Base-by-base conservation (phyloP, 2,888 invertebrate genomes). In the Diogma glabrata region DNA sequence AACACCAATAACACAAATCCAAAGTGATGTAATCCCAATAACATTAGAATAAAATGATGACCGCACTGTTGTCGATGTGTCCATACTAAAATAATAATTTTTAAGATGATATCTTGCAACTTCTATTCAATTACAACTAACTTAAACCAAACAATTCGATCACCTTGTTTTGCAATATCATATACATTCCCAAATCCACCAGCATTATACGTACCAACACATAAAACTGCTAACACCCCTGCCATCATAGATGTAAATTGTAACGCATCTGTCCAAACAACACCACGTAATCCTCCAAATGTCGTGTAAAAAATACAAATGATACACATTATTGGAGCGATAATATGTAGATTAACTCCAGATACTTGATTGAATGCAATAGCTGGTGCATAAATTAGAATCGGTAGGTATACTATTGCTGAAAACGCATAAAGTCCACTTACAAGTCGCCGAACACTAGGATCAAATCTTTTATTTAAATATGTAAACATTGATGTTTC, bases 241-340 rank as follows among this genome's bases (percentile, higher is more conserved):
- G 75, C 73, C n/a, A 73, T 60, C 52, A 75, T 76, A 0, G 81
- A 74, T 8, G 75, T 65, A 45, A 80, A 76, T 52, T 82, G 80
- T 43, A 77, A 61, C 5, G 75, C 71, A 53, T 77, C 77, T 4
- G 82, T 77, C 70, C 81, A 79, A 3, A 83, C 77, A 5, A 84
- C 78, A 3, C 82, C 83, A 65, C 69, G 47, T 16, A 52, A 52
- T 58, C 72, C 70, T 63, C 80, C 86, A 36, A 86, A 64, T 1
- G 84, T 81, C 3, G 85, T 85, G 59, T 88, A 84, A 47, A 86
- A 82, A 19, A 85, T 84, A 62, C 87, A 87, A 2, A 22, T 73
- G 2, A 78, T 67, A 60, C 84, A 84, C 14, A 84, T 75, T 0
- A 83, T 71, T 1, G 81, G 76, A 2, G 83, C 78, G 33, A 86